phyloP scores from a whole-genome alignment of 2,888 invertebrate species.

The Crepidodera aurea region DNA sequence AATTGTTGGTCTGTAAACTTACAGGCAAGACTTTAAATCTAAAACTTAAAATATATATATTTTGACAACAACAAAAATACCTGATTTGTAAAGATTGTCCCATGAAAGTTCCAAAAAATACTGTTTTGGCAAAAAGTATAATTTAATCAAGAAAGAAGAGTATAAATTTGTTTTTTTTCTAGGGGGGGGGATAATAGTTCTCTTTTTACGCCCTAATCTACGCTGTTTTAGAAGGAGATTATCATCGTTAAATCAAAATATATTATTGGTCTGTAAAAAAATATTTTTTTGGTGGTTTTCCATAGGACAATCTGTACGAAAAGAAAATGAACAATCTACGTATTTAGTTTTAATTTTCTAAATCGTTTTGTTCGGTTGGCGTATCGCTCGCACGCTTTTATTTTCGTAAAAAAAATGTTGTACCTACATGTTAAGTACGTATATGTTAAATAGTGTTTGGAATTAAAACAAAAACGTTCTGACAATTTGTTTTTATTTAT shows the following conservation, averaged over 20 bases:
- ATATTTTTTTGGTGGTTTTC: too few species aligned
- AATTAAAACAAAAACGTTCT: slow-evolving; percentile 17
- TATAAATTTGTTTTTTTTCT: too few species aligned
- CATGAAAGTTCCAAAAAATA: too few species aligned
- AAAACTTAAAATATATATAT: background rate
- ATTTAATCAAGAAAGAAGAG: too few species aligned
- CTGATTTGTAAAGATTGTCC: slow-evolving; percentile 4
- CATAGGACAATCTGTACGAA: background rate
- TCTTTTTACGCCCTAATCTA: too few species aligned
- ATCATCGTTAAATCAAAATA: too few species aligned
- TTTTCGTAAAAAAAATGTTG: slow-evolving; percentile 14
- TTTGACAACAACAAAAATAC: background rate
- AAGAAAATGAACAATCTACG: slow-evolving; percentile 17
- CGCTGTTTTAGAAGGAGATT: too few species aligned
- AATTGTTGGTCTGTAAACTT: background rate
- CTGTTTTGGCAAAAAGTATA: too few species aligned
- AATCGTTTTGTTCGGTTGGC: slow-evolving; percentile 13
- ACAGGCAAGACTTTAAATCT: background rate
- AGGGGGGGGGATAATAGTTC: too few species aligned
- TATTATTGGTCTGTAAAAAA: too few species aligned
- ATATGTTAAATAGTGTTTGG: slow-evolving; percentile 26
- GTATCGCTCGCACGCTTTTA: slow-evolving; percentile 28
- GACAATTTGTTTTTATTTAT: background rate
- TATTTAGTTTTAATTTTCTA: slow-evolving; percentile 15
- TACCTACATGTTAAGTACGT: slow-evolving; percentile 12